A percentile compares a stretch with the other conserved stretches of the same genome.
Evolutionary conservation across 2,113 vertebrate genomes (phyloP).

Genomic region (Agapornis roseicollis): DNA sequence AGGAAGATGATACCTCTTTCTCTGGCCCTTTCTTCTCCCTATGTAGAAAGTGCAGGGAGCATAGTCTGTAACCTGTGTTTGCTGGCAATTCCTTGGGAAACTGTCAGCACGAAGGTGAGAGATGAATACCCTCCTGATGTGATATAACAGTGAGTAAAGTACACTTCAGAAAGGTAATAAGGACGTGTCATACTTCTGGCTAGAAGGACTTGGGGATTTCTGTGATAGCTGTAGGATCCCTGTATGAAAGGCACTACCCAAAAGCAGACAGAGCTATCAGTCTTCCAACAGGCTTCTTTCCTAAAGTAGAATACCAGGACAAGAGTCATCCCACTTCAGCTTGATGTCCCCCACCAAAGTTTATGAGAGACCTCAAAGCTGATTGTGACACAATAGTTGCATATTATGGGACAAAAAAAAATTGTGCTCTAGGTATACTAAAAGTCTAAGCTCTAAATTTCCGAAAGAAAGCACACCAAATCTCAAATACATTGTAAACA

Average conservation of each 20-base stretch:
- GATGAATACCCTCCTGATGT: background rate
- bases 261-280: background rate
- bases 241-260: background rate
- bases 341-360: background rate
- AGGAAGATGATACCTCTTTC: background rate
- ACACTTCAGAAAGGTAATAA: background rate
- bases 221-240: background rate
- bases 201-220: background rate
- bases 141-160: background rate
- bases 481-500: background rate
- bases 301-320: background rate
- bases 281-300: background rate
- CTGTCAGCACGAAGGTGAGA: background rate
- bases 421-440: background rate
- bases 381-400: background rate
- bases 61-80: background rate
- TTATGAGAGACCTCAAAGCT: background rate
- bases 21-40: background rate
- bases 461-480: background rate
- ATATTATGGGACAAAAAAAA: background rate
- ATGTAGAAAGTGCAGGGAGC: background rate
- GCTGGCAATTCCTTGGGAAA: background rate
- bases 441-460: background rate
- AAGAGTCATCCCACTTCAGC: background rate
- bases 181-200: background rate